phyloP scores from a whole-genome alignment of 2,113 vertebrate species.

The Ancistrus triradiatus region DNA sequence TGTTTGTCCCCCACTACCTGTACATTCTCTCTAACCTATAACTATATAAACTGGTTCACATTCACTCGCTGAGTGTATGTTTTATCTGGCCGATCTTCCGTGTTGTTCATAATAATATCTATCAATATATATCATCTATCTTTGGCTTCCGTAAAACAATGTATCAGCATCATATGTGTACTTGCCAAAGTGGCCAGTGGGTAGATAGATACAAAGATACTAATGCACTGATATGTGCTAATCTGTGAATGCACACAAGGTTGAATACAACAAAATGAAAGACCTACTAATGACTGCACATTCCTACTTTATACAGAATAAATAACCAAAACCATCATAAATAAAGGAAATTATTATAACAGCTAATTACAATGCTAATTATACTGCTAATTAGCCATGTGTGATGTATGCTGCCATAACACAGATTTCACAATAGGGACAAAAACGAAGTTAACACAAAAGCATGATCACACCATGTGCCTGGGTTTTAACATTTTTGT shows the following conservation, averaged over 20 bases:
- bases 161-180: too few relatives aligned
- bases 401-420: conserved; percentile 67
- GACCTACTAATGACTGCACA: conserved; percentile 60
- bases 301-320: conserved; percentile 64
- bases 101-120: too few relatives aligned
- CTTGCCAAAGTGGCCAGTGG: background rate
- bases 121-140: too few relatives aligned
- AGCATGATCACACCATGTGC: conserved; percentile 11
- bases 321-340: conserved; percentile 71
- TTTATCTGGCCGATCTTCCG: too few relatives aligned
- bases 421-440: conserved; percentile 45
- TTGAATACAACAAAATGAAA: conserved; percentile 48
- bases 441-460: conserved; percentile 42
- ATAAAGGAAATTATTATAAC: conserved; percentile 70
- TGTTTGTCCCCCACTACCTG: too few relatives aligned
- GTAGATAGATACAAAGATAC: background rate
- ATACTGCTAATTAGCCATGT: conserved; percentile 72
- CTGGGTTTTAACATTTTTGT: too few relatives aligned
- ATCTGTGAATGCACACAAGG: conserved; percentile 10
- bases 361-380: conserved; percentile 76
- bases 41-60: too few relatives aligned
- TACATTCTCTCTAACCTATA: too few relatives aligned
- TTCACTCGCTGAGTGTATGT: too few relatives aligned
- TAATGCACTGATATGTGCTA: background rate
- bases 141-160: too few relatives aligned